Base-by-base conservation (phyloP, 2,113 vertebrate species). In the Notechis scutatus region DNA sequence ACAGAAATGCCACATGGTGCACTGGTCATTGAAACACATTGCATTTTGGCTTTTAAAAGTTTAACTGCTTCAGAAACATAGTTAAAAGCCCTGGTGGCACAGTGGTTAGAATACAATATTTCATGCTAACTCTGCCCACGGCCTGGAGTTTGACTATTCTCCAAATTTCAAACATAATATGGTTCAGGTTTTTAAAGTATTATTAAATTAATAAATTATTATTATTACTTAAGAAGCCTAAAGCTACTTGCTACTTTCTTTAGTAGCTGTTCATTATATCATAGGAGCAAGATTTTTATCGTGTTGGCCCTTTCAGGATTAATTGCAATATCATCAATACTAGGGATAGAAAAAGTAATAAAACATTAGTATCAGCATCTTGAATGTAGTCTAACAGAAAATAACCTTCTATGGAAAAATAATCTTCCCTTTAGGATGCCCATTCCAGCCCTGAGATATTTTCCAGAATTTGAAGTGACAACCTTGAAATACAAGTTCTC, bases 381-480 rank as follows among this genome's bases (percentile, higher is more conserved):
- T 52, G 45, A 20, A 91, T 64, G 29, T 56, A 21, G 52, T 20
- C 56, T 87, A 61, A 87, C 2, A 23, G 91, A 47, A 92, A 92
- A 87, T 52, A 2, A n/a, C n/a, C n/a, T n/a, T n/a, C n/a, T 52
- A 8, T 74, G n/a, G 34, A 29, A 74, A 89, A 88, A 89, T 24
- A 39, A 1, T 92, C 59, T 88, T 88, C 91, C 91, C 23, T 55
- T 92, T 12, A 88, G 26, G 47, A 47, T 47, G 47, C 4, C 54
- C 42, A 3, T 21, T 59, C 54, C 56, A 86, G 3, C 57, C 91
- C 59, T 88, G 85, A 92, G 57, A 92, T 92, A 26, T 92, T 42
- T 42, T 39, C 50, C 59, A 69, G 59, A 88, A 88, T 92, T 45
- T 92, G 87, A 88, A 88, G 86, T 92, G 86, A 92, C 91, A 88